A percentile compares a stretch with the other conserved stretches of the same genome.
Conservation (phyloP, 2,797 vertebrate genomes). For the Alfaro cultratus region DNA sequence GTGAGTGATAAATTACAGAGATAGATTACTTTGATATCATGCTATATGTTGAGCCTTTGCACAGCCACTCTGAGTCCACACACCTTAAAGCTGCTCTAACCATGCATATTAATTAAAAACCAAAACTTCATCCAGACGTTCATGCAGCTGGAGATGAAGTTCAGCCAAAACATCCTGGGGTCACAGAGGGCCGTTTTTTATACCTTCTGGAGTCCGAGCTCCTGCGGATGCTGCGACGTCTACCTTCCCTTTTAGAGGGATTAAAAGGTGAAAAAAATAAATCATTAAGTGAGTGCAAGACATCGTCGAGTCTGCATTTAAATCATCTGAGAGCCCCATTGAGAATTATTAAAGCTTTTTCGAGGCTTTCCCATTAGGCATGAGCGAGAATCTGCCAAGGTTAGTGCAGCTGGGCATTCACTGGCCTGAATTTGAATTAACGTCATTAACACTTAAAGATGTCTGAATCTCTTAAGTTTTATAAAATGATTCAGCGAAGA, state of each 20-base stretch:
- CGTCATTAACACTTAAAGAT: slow-evolving; percentile 5
- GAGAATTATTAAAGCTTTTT: slow-evolving; percentile 39
- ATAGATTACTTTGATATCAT: neutral
- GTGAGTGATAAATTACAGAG: neutral
- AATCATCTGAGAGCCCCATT: slow-evolving; percentile 23
- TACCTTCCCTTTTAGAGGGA: slow-evolving; percentile 18
- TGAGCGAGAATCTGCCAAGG: slow-evolving; percentile 32
- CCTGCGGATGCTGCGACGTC: slow-evolving; percentile 11
- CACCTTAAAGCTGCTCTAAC: neutral
- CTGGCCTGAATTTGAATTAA: slow-evolving; percentile 36
- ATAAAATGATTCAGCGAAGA: neutral
- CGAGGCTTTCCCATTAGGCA: slow-evolving; percentile 36
- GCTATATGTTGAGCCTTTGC: neutral
- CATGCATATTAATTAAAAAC: neutral
- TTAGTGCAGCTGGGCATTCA: slow-evolving; percentile 30
- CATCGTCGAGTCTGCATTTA: slow-evolving; percentile 28
- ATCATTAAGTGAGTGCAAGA: slow-evolving; percentile 39
- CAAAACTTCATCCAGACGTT: slow-evolving; percentile 1
- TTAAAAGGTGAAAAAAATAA: slow-evolving; percentile 44
- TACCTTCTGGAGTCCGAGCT: slow-evolving; percentile 19
- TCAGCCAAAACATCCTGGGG: neutral
- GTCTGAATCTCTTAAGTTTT: slow-evolving; percentile 7
- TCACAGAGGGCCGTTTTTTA: neutral
- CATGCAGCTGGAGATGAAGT: neutral
- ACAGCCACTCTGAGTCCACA: neutral